Conservation (phyloP, 2,888 invertebrate species). For the Andrena bucephala region DNA sequence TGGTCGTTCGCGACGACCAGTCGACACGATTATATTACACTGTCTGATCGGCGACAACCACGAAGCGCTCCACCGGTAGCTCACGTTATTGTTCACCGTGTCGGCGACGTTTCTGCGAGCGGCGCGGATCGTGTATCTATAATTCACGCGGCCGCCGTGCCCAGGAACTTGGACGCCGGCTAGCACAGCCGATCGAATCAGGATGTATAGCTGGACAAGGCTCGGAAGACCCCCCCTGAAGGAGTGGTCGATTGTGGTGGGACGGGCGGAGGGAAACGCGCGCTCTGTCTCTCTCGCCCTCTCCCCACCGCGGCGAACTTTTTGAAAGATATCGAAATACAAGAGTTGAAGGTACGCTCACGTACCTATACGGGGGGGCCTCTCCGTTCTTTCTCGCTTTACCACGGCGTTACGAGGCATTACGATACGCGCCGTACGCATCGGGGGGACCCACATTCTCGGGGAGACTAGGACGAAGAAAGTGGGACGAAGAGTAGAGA, state of each 20-base stretch:
- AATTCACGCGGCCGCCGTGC: conserved; percentile 26
- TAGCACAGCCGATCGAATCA: conserved; percentile 65
- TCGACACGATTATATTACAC: not conserved
- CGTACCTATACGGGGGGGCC: conserved; percentile 32
- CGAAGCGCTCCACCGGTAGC: not conserved
- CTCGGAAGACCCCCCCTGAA: conserved; percentile 12
- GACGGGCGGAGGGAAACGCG: not conserved
- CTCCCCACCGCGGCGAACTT: not conserved
- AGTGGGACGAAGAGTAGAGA: conserved; percentile 70
- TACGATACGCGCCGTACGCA: conserved; percentile 19
- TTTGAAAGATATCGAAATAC: conserved; percentile 9
- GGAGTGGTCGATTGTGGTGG: conserved; percentile 8
- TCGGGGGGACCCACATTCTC: conserved; percentile 73
- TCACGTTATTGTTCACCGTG: not conserved
- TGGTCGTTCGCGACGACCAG: not conserved
- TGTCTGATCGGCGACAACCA: not conserved
- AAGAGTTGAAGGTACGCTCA: conserved; percentile 6
- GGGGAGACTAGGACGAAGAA: conserved; percentile 75
- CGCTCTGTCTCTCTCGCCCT: no score
- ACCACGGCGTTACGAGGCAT: conserved; percentile 36
- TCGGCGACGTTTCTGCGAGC: conserved; percentile 23
- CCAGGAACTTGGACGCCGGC: conserved; percentile 17
- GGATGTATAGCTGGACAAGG: conserved; percentile 53
- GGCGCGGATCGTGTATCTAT: conserved; percentile 42
- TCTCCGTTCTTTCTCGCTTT: conserved; percentile 34